Conservation (phyloP, 2,888 invertebrate genomes). For the Leptopilina drosophilae region DNA sequence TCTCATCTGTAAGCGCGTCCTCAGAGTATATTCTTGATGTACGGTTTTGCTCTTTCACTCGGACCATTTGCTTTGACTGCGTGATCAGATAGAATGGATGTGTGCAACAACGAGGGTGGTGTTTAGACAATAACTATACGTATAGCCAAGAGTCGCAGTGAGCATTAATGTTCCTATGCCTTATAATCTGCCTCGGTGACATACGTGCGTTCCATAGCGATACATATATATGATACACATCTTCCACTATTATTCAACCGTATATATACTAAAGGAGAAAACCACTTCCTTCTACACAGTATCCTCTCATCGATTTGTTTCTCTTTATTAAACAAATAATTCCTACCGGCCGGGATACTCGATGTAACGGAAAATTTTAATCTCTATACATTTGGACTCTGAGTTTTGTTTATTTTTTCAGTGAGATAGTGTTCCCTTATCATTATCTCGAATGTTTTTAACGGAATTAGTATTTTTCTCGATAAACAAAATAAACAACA, state of each 20-base stretch:
- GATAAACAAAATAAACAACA: no score
- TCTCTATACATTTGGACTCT: neutral
- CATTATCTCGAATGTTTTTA: conserved; percentile 12
- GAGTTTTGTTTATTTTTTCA: neutral
- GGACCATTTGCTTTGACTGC: conserved; percentile 40
- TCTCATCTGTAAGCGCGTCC: conserved; percentile 54
- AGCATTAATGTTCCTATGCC: conserved; percentile 48
- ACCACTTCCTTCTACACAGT: conserved; percentile 16
- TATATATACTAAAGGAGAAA: conserved; percentile 2
- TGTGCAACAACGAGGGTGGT: conserved; percentile 57
- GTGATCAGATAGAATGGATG: conserved; percentile 51
- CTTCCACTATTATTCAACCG: neutral
- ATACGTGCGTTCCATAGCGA: conserved; percentile 47
- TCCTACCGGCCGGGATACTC: neutral
- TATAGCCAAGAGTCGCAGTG: conserved; percentile 44
- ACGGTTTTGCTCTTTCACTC: conserved; percentile 47
- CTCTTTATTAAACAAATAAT: neutral
- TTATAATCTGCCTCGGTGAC: conserved; percentile 53
- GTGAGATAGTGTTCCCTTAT: conserved; percentile 9
- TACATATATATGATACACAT: neutral
- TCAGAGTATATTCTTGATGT: conserved; percentile 48
- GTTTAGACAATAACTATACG: conserved; percentile 59
- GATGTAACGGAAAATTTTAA: conserved; percentile 19
- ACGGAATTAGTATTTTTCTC: neutral
- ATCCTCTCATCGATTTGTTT: neutral